Base-by-base conservation (phyloP, 30 jellyfish, hydroid and myxozoan genomes). In the Aurelia sp. region DNA sequence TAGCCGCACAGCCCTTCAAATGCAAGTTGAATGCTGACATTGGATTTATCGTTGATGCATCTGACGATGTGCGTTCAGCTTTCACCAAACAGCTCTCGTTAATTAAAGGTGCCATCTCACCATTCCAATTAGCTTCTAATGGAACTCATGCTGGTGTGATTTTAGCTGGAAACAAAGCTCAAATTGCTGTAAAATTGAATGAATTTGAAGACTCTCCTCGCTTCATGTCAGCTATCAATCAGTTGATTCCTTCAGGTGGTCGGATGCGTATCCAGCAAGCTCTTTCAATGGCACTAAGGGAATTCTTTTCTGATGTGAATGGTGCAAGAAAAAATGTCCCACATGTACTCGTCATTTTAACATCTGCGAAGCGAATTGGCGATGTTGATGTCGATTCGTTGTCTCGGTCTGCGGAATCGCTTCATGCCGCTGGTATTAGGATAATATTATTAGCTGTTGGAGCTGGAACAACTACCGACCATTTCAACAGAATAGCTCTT, bases 321-420 rank as follows among this genome's bases (percentile, higher is more conserved):
- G 96, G 96, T 1, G 96, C 96, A 18, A 66, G 96, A 67, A 30
- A 11, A 22, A 35, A 21, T 22, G 96, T 70, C 5, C 91, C 96
- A 10, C 88, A 80, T 50, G 67, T 80, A 51, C 91, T 88, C 58
- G 58, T 78, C 15, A 48, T 88, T 13, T 64, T 88, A 30, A 78
- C 97, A 18, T 27, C 88, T 38, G 97, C 81, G 63, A 51, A 19
- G 6, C 53, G 55, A 17, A 72, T 63, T 18, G 81, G 71, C 48
- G 63, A 61, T 57, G 72, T 68, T 12, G 91, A 73, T 9, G 53
- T 67, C 70, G 55, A 63, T 48, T 30, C 88, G 6, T 84, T 73
- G 50, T 62, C 87, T 4, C 35, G 33, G 12, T 78, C 90, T 17
- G 64, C 90, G 2, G 40, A 62, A 16, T 68, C 63, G 7, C 67